phyloP scores from a whole-genome alignment of 2,113 vertebrate species.

The Columba livia region DNA sequence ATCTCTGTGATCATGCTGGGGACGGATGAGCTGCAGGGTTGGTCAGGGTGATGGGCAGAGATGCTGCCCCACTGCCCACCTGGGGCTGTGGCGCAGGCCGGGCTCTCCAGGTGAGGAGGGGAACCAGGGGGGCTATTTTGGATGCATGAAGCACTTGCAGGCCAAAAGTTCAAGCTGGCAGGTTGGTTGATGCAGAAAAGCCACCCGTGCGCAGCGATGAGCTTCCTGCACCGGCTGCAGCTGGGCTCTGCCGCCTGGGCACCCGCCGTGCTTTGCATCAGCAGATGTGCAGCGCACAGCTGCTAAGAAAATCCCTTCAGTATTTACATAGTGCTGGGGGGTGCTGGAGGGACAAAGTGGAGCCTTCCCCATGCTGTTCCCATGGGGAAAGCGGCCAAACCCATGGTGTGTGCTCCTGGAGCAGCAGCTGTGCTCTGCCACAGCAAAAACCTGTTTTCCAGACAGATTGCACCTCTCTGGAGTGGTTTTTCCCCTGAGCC shows the following conservation, averaged over 20 bases:
- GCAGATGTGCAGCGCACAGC: neutral
- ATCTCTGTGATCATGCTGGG: accelerated
- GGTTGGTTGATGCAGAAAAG: neutral
- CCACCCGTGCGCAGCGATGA: neutral
- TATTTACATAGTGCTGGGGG: neutral
- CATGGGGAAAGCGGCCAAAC: accelerated
- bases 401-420: accelerated
- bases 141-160: neutral
- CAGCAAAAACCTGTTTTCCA: neutral
- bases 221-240: accelerated
- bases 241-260: neutral
- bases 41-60: neutral
- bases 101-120: neutral
- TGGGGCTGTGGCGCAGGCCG: neutral
- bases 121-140: neutral
- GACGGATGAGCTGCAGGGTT: neutral
- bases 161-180: neutral
- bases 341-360: neutral
- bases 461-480: neutral
- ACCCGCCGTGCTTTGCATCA: neutral
- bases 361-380: neutral
- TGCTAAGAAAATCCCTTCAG: neutral
- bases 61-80: neutral
- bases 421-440: neutral
- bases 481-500: neutral